A percentile compares a stretch with the other conserved stretches of the same genome.
These are phyloP conservation scores for Cataglyphis cursor DNA, from an alignment of 2,888 invertebrate genomes.

Conservation along the genomic window DNA sequence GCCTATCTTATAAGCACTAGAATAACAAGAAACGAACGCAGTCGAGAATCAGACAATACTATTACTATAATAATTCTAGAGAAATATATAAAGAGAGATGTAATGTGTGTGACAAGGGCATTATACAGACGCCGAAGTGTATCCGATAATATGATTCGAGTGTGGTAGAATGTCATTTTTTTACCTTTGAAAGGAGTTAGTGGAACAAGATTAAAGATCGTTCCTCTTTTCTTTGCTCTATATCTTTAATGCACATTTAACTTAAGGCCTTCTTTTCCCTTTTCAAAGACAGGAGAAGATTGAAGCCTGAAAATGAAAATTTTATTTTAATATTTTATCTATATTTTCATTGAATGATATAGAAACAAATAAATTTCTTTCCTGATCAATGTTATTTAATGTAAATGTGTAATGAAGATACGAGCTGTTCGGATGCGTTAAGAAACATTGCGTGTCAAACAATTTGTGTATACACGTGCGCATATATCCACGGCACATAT, in stretches of 20 bases:
- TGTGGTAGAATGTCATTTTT: constrained; percentile 18
- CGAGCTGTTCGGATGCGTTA: constrained; percentile 43
- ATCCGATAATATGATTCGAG: constrained; percentile 21
- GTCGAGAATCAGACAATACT: constrained; percentile 76
- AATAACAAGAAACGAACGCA: constrained; percentile 35
- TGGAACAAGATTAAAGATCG: neutral
- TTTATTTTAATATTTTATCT: neutral
- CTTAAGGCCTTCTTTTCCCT: neutral
- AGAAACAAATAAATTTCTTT: neutral
- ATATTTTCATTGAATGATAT: neutral
- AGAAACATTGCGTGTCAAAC: constrained; percentile 17
- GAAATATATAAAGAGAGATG: constrained; percentile 20
- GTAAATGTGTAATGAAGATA: constrained; percentile 18
- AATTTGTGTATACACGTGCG: constrained; percentile 21
- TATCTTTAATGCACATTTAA: constrained; percentile 4
- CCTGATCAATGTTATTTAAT: neutral
- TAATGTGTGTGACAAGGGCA: constrained; percentile 66
- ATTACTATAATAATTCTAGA: constrained; percentile 65
- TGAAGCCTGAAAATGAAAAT: neutral
- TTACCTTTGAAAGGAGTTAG: constrained; percentile 20
- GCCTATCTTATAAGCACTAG: constrained; percentile 45
- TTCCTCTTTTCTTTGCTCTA: neutral
- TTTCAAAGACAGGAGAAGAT: neutral
- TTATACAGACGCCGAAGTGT: constrained; percentile 58
- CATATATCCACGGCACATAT: constrained; percentile 53